Percentiles rank a stretch among this genome's conserved stretches.
Evolutionary conservation across 2,888 invertebrate species (phyloP).

Genomic region (Chymomyza caudatula): DNA sequence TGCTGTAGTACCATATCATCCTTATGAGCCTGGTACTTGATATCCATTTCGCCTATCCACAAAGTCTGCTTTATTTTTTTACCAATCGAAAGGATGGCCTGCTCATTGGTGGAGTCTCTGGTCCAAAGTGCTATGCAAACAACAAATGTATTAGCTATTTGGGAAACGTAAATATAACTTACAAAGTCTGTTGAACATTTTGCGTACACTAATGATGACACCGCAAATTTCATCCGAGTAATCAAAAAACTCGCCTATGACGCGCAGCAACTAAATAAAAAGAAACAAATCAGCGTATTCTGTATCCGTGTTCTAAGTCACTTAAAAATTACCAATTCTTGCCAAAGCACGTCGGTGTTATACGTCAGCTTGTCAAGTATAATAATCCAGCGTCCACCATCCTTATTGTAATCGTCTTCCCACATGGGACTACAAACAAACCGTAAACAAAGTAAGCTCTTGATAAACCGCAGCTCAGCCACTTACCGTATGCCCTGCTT

Average conservation of each 20-base stretch:
- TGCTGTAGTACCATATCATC: slow-evolving; percentile 90
- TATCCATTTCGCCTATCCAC: slow-evolving; percentile 80
- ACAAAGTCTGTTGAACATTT: too few relatives aligned
- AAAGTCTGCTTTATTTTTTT: slow-evolving; percentile 90
- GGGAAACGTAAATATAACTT: too few relatives aligned
- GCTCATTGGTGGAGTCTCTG: slow-evolving; percentile 85
- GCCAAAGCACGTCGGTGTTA: slow-evolving; percentile 88
- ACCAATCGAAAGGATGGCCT: slow-evolving; percentile 91
- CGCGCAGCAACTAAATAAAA: background rate
- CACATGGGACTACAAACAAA: slow-evolving; percentile 87
- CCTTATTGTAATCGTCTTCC: slow-evolving; percentile 90
- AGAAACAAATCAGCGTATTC: too few relatives aligned
- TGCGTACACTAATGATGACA: too few relatives aligned
- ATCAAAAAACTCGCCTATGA: too few relatives aligned
- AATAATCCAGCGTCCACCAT: slow-evolving; percentile 89
- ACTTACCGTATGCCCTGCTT: too few relatives aligned
- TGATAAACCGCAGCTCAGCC: background rate
- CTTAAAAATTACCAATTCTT: slow-evolving; percentile 83
- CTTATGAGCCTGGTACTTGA: slow-evolving; percentile 87
- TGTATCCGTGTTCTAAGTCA: too few relatives aligned
- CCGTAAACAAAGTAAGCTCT: slow-evolving; percentile 5
- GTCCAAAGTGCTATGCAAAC: slow-evolving; percentile 88
- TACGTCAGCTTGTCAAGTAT: slow-evolving; percentile 84
- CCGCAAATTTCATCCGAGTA: too few relatives aligned
- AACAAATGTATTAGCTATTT: background rate